These are phyloP conservation scores for Orientallactaga bullata DNA, from an alignment of 2,113 vertebrate species.

Conservation along the genomic window DNA sequence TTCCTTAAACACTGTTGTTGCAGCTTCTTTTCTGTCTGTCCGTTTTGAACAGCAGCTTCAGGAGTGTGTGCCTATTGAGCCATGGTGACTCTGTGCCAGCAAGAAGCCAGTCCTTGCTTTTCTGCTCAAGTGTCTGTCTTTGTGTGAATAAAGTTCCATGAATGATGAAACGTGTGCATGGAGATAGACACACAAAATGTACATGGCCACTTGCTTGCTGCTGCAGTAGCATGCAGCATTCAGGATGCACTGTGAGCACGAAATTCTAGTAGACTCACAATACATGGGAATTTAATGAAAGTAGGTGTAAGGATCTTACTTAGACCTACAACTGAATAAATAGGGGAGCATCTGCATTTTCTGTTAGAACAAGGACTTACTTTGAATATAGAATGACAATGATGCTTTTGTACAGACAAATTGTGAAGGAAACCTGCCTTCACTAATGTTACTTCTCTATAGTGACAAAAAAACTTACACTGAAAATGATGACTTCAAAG, in stretches of 20 bases:
- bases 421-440: background rate
- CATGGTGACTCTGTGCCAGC: background rate
- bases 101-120: background rate
- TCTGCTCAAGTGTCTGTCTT: background rate
- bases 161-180: background rate
- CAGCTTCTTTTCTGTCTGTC: background rate
- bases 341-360: background rate
- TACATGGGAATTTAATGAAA: no score
- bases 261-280: background rate
- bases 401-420: background rate
- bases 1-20: background rate
- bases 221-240: background rate
- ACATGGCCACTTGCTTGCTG: background rate
- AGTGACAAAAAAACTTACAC: background rate
- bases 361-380: background rate
- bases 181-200: background rate
- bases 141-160: background rate
- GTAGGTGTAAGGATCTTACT: background rate
- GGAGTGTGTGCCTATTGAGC: background rate
- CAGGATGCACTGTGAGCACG: background rate
- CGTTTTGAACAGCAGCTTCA: background rate
- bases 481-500: constrained; percentile 29
- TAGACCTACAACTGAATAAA: background rate
- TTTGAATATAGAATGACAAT: constrained; percentile 18
- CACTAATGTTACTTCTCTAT: background rate